Percentiles rank a stretch among this genome's conserved stretches.
phyloP scores from a whole-genome alignment of 2,888 invertebrate species.

The Julus scanicus region DNA sequence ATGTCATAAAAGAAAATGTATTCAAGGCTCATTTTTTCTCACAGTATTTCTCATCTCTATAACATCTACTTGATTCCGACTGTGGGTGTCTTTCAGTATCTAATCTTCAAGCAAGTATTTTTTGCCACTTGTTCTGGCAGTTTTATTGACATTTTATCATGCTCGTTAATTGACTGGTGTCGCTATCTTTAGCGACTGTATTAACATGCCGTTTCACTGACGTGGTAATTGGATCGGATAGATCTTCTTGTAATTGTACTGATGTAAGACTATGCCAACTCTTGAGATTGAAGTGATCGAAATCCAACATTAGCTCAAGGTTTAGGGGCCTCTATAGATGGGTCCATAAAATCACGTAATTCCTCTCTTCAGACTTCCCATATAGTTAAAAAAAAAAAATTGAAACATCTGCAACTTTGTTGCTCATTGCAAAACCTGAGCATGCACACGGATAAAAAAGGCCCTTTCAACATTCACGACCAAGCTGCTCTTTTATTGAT shows the following conservation, averaged over 20 bases:
- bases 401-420: background rate
- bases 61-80: too few relatives aligned
- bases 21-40: too few relatives aligned
- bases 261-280: background rate
- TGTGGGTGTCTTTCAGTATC: background rate
- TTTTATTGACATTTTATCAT: background rate
- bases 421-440: background rate
- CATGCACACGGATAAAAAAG: constrained; percentile 31
- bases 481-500: constrained; percentile 32
- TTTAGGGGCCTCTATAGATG: background rate
- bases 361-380: background rate
- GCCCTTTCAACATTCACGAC: background rate
- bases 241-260: background rate
- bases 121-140: background rate
- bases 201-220: background rate
- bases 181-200: background rate
- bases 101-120: background rate
- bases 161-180: constrained; percentile 25
- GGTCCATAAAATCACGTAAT: background rate
- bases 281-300: background rate
- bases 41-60: too few relatives aligned
- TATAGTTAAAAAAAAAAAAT: background rate
- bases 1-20: too few relatives aligned
- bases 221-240: background rate
- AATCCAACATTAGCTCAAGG: background rate